Evolutionary conservation across 1,140 invertebrate genomes (phyloP).

Genomic region (Drosophila suzukii): DNA sequence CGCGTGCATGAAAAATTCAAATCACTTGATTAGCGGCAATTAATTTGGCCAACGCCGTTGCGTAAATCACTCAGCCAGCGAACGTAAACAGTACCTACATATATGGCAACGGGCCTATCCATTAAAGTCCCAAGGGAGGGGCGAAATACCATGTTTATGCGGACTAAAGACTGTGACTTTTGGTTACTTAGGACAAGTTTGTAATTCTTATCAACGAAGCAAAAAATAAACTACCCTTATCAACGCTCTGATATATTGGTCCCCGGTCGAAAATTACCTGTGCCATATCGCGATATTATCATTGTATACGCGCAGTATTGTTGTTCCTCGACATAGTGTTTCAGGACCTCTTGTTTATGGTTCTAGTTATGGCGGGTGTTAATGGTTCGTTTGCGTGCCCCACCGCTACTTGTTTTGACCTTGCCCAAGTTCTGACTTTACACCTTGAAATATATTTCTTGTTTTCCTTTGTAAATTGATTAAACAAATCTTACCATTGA

Average conservation of each 20-base stretch:
- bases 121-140: neutral
- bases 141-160: conserved; percentile 16
- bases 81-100: neutral
- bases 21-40: conserved; percentile 78
- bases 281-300: conserved; percentile 30
- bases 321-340: conserved; percentile 20
- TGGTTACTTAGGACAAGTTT: neutral
- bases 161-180: neutral
- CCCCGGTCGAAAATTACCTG: conserved; percentile 11
- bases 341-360: conserved; percentile 36
- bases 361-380: conserved; percentile 66
- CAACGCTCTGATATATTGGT: conserved; percentile 9
- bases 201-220: neutral
- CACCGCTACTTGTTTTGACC: conserved; percentile 29
- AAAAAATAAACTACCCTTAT: conserved; percentile 7
- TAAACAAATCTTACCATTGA: neutral
- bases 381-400: conserved; percentile 73
- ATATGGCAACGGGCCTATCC: neutral
- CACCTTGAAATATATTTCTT: neutral
- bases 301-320: conserved; percentile 24
- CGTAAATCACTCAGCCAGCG: conserved; percentile 51
- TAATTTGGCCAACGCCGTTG: conserved; percentile 55
- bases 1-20: conserved; percentile 70
- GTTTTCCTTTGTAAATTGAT: neutral
- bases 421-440: conserved; percentile 11